Evolutionary conservation across 2,113 vertebrate species (phyloP).

Genomic region (Stomatorhinus ivindoensis): DNA sequence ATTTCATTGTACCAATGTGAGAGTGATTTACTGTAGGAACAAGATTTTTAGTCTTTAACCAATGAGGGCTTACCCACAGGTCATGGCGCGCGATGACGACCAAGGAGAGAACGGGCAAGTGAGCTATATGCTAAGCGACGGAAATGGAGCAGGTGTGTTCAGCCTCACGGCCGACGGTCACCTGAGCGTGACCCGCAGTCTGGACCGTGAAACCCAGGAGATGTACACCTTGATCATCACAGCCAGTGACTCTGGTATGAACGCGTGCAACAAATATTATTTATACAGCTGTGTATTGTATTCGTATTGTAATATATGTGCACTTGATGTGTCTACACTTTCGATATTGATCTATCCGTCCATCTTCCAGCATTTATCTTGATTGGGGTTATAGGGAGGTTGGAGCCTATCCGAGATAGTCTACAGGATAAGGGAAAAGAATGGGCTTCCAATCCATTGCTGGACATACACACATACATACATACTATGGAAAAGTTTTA

Average conservation of each 20-base stretch:
- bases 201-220: conserved; percentile 77
- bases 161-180: conserved; percentile 75
- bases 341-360: not conserved
- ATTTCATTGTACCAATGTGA: not conserved
- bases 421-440: not conserved
- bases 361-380: not conserved
- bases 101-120: conserved; percentile 77
- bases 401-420: not conserved
- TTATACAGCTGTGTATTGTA: not conserved
- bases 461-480: not conserved
- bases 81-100: conserved; percentile 85
- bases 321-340: not conserved
- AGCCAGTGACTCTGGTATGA: conserved; percentile 78
- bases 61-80: conserved; percentile 50
- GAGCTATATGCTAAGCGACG: conserved; percentile 70
- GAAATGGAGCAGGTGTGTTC: conserved; percentile 75
- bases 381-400: not conserved
- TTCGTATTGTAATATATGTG: not conserved
- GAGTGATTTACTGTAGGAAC: not conserved
- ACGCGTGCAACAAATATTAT: not conserved
- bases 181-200: conserved; percentile 67
- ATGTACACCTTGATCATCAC: conserved; percentile 75
- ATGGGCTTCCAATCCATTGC: not conserved
- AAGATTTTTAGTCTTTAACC: not conserved
- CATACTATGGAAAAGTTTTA: not conserved